Conservation (phyloP, 2,113 vertebrate species). For the Arizona elegans region DNA sequence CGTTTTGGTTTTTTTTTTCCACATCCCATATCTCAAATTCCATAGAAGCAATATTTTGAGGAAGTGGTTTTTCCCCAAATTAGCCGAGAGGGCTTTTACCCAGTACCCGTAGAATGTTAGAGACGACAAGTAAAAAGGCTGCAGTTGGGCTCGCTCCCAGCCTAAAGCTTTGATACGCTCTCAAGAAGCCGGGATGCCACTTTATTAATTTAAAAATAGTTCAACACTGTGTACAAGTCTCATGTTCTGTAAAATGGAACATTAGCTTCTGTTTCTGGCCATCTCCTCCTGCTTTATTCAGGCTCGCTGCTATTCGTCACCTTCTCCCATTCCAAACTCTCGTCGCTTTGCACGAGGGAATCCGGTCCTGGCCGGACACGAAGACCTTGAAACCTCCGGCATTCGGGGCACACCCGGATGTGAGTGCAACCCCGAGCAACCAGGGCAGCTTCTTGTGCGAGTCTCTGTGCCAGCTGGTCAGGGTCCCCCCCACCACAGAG, state of each 20-base stretch:
- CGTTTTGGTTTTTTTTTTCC: background rate
- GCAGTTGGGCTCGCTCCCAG: background rate
- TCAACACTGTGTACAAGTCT: slow-evolving; percentile 59
- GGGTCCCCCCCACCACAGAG: slow-evolving; percentile 86
- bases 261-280: slow-evolving; percentile 7
- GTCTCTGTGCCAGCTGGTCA: slow-evolving; percentile 89
- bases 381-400: slow-evolving; percentile 91
- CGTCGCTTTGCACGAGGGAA: slow-evolving; percentile 80
- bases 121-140: background rate
- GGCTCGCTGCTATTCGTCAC: slow-evolving; percentile 94
- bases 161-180: slow-evolving; percentile 29
- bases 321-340: slow-evolving; percentile 95
- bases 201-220: slow-evolving; percentile 62
- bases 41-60: background rate
- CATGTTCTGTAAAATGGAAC: slow-evolving; percentile 63
- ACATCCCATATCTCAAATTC: background rate
- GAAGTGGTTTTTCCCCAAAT: background rate
- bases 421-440: slow-evolving; percentile 91
- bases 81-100: background rate
- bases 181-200: slow-evolving; percentile 54
- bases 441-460: slow-evolving; percentile 89
- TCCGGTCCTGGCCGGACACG: slow-evolving; percentile 73
- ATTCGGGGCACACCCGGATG: slow-evolving; percentile 94
- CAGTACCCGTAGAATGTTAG: fast-evolving
- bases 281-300: slow-evolving; percentile 72